phyloP scores from a whole-genome alignment of 2,888 invertebrate genomes.

The Drosophila kambysellisi region DNA sequence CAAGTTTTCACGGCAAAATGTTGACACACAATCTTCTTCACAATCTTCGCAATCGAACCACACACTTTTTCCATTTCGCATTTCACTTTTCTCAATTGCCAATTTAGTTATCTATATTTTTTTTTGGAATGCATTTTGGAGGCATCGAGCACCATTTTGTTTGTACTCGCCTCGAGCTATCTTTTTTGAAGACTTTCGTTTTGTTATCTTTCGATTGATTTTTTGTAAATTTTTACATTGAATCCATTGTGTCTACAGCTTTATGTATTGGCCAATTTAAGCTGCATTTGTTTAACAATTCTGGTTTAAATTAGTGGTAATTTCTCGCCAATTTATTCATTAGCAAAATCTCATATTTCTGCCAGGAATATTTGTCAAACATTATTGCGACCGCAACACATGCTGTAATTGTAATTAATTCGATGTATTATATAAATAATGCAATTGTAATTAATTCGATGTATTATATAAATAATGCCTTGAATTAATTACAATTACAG shows the following conservation, averaged over 20 bases:
- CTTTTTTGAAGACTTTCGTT: neutral
- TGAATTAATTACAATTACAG: neutral
- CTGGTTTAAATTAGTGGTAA: neutral
- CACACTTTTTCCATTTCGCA: slow-evolving; percentile 7
- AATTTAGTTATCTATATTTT: slow-evolving; percentile 10
- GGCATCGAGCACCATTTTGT: neutral
- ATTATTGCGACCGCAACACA: neutral
- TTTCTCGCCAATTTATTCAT: neutral
- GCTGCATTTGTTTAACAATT: neutral
- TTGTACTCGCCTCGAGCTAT: neutral
- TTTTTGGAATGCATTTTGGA: slow-evolving; percentile 9
- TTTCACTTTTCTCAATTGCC: slow-evolving; percentile 11
- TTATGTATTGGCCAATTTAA: too few relatives aligned
- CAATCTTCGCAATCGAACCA: slow-evolving; percentile 19
- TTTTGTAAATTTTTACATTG: neutral
- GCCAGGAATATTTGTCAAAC: neutral
- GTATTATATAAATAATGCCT: too few relatives aligned
- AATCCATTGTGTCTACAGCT: neutral
- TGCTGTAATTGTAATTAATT: neutral
- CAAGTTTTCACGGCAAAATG: slow-evolving; percentile 28
- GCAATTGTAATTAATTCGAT: too few relatives aligned
- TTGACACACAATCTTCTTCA: slow-evolving; percentile 17
- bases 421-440: too few relatives aligned
- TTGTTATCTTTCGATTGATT: neutral
- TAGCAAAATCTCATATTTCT: neutral